Percentiles rank a stretch among this genome's conserved stretches.
phyloP scores from a whole-genome alignment of 2,888 invertebrate genomes.

The Ophion costatus region DNA sequence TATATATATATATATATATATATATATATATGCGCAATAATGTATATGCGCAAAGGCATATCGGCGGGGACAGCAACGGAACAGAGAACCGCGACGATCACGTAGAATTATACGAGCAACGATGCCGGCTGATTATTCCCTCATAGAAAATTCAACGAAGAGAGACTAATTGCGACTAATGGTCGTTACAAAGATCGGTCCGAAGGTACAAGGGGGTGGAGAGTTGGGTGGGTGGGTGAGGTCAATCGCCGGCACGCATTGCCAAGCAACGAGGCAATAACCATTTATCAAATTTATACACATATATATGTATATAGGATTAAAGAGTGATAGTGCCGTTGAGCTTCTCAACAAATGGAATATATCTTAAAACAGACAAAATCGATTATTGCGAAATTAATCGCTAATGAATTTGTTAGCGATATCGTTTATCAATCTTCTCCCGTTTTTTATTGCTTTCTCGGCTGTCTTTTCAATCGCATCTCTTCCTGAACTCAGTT shows the following conservation, averaged over 20 bases:
- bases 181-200: slow-evolving; percentile 64
- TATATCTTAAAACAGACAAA: too few species aligned
- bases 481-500: too few species aligned
- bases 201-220: slow-evolving; percentile 11
- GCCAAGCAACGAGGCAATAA: neutral
- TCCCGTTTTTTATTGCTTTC: too few species aligned
- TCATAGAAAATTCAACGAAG: slow-evolving; percentile 79
- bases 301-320: too few species aligned
- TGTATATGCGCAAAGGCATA: too few species aligned
- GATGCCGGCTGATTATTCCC: slow-evolving; percentile 70
- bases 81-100: slow-evolving; percentile 39
- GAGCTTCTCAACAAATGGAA: too few species aligned
- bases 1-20: neutral
- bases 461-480: too few species aligned
- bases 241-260: slow-evolving; percentile 27
- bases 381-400: too few species aligned
- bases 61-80: slow-evolving; percentile 7
- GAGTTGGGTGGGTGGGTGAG: slow-evolving; percentile 33
- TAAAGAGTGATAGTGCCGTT: too few species aligned
- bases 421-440: too few species aligned
- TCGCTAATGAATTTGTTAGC: too few species aligned
- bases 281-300: neutral
- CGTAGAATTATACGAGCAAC: slow-evolving; percentile 49
- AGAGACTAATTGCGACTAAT: slow-evolving; percentile 81
- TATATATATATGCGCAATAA: neutral